These are phyloP conservation scores for Drosophila willistoni DNA, from an alignment of 1,140 invertebrate species.

Conservation along the genomic window DNA sequence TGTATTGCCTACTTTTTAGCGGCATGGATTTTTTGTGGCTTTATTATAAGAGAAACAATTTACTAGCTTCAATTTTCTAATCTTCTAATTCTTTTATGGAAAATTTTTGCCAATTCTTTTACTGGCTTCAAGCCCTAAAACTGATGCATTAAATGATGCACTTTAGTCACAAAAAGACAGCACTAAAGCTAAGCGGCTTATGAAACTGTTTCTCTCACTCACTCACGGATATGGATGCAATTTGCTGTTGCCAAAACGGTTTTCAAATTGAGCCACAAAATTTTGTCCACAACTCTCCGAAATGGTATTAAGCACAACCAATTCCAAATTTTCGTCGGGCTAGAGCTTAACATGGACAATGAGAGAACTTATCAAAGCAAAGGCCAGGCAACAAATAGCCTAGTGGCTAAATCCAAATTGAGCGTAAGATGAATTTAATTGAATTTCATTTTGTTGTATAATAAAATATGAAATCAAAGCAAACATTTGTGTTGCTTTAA, in stretches of 20 bases:
- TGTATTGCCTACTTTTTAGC: background rate
- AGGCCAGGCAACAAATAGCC: conserved; percentile 9
- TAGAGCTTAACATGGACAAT: background rate
- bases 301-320: conserved; percentile 44
- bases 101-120: too few species aligned
- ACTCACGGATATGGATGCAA: conserved; percentile 30
- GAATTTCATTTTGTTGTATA: conserved; percentile 19
- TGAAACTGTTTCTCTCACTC: conserved; percentile 23
- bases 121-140: background rate
- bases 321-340: conserved; percentile 27
- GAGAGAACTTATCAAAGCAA: conserved; percentile 13
- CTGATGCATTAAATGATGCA: conserved; percentile 18
- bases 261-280: conserved; percentile 31
- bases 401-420: conserved; percentile 22
- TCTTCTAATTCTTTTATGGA: too few species aligned
- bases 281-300: conserved; percentile 23
- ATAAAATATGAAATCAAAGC: conserved; percentile 28
- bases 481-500: conserved; percentile 14
- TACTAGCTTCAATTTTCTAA: too few species aligned
- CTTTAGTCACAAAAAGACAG: conserved; percentile 27
- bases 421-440: conserved; percentile 30
- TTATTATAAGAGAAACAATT: too few species aligned
- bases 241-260: conserved; percentile 53
- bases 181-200: conserved; percentile 53
- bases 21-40: background rate